A percentile compares a stretch with the other conserved stretches of the same genome.
Conservation (phyloP, 2,113 vertebrate species). For the Saccopteryx bilineata region DNA sequence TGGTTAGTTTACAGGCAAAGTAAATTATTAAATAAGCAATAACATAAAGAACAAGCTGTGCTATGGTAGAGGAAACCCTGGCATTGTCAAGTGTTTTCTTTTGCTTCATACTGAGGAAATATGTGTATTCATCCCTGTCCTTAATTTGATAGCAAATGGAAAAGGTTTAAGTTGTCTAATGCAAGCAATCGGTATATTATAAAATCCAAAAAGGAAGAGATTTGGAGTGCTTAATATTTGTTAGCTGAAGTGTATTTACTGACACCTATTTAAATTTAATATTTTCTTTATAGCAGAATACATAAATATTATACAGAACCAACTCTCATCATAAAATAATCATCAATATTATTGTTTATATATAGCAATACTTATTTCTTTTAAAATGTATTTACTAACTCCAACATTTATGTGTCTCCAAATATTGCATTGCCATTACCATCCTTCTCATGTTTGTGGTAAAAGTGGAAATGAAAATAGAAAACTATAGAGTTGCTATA, state of each 20-base stretch:
- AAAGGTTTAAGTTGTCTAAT: neutral
- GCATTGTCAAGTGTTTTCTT: neutral
- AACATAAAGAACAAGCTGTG: too few species aligned
- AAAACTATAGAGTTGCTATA: neutral
- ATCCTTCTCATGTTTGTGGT: neutral
- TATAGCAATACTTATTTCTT: neutral
- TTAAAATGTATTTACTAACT: slow-evolving; percentile 46
- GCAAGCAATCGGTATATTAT: neutral
- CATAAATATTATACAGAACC: neutral
- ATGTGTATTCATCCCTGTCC: too few species aligned
- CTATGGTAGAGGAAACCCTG: neutral
- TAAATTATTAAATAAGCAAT: neutral
- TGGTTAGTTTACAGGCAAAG: neutral
- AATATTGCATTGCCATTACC: neutral
- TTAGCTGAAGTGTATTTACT: neutral
- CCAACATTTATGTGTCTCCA: neutral
- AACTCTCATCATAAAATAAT: neutral
- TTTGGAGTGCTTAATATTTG: neutral
- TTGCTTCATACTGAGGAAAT: neutral
- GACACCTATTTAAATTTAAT: neutral
- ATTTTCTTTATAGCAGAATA: neutral
- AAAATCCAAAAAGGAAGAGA: neutral
- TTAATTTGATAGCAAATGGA: neutral
- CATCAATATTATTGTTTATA: neutral
- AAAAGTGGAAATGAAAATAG: slow-evolving; percentile 5